Conservation (phyloP, 2,113 vertebrate species). For the Bubo scandiacus region DNA sequence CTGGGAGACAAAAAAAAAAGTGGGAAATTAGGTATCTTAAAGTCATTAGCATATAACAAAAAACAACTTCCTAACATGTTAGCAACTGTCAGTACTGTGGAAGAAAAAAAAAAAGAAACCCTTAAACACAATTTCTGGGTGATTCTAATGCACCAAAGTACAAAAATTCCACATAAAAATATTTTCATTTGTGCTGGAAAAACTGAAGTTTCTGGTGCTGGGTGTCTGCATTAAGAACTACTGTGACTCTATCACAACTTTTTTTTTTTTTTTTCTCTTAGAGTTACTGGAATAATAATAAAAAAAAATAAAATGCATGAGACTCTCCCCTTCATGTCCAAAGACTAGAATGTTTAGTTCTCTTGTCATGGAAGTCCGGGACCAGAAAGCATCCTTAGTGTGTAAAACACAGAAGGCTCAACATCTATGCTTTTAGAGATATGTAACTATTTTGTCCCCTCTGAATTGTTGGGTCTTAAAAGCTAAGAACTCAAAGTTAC, state of each 20-base stretch:
- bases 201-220: background rate
- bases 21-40: background rate
- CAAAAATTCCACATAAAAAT: background rate
- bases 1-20: slow-evolving; percentile 68
- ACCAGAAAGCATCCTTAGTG: background rate
- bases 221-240: background rate
- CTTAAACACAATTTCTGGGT: background rate
- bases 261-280: background rate
- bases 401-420: background rate
- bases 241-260: background rate
- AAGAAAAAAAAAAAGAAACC: background rate
- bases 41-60: background rate
- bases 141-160: background rate
- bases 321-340: background rate
- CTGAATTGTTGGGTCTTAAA: background rate
- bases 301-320: background rate
- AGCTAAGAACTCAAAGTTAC: background rate
- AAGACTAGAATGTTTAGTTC: background rate
- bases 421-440: background rate
- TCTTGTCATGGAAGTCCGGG: background rate
- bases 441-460: background rate
- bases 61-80: background rate
- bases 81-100: background rate
- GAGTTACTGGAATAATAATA: background rate
- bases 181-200: background rate